Evolutionary conservation across 2,113 vertebrate species (phyloP), one percentile per base, ranked within the genome.

Genomic region (Paratilapia polleni): DNA sequence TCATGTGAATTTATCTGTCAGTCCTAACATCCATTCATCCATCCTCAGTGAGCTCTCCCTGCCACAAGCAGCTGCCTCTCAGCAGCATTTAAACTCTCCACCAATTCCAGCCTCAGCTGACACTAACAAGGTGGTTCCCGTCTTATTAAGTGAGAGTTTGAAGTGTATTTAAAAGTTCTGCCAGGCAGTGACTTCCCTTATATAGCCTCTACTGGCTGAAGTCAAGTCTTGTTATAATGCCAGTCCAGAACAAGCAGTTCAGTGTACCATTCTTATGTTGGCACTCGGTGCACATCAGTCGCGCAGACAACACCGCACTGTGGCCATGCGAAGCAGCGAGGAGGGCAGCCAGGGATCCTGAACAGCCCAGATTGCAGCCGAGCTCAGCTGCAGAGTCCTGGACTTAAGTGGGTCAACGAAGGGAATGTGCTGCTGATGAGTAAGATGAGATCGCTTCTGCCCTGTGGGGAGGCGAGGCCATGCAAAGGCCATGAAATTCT

Each of bases 401-500:
- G 31, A 73, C 70, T 59, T 76, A 88, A 89, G 77, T 85, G 83
- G 91, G 90, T 89, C 91, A 93, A 68, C 76, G 84, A 83, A 86
- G 76, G 64, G 62, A 91, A 80, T 59, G 81, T 83, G 78, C 64
- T 74, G 78, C 64, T 83, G 91, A 88, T 81, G 84, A 85, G 85
- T 85, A 88, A 92, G 81, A 89, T 56, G 82, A 93, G 77, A 89
- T 91, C 43, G 34, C 56, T 58, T 76, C 49, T 76, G 77, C 80
- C 79, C 88, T 83, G 80, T 49, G 41, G 88, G 80, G 75, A 85
- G 77, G 76, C 34, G 49, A 91, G 90, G 89, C 91, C 91, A 94
- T 93, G 92, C 93, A 93, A 75, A 77, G 88, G 89, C 89, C 88
- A 77, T 58, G 54, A 85, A 88, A 86, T 84, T 61, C 88, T 10